Conservation (phyloP, 2,888 invertebrate genomes). For the Scrobipalpa costella region DNA sequence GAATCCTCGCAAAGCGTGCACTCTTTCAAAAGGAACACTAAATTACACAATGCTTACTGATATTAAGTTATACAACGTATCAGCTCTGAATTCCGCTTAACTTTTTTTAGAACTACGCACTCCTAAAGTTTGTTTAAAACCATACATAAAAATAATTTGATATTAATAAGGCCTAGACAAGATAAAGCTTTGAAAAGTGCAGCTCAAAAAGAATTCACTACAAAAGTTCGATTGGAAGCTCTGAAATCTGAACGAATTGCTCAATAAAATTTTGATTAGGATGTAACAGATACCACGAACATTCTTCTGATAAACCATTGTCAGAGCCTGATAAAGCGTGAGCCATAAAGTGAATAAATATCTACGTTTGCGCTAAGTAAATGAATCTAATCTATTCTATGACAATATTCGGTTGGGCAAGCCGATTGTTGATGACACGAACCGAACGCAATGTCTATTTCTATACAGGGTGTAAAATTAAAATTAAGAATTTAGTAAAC, state of each 20-base stretch:
- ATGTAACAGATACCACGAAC: conserved; percentile 20
- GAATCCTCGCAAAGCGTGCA: conserved; percentile 15
- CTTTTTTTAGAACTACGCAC: background rate
- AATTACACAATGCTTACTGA: conserved; percentile 9
- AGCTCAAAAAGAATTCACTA: background rate
- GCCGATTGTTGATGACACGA: conserved; percentile 15
- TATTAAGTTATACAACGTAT: background rate
- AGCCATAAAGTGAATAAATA: conserved; percentile 22
- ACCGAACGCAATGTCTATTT: conserved; percentile 36
- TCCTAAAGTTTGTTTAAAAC: too few species aligned
- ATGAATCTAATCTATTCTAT: conserved; percentile 27
- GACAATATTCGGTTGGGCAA: conserved; percentile 21
- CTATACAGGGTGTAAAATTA: too few species aligned
- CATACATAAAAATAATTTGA: too few species aligned
- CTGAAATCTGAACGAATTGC: background rate
- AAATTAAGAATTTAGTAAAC: too few species aligned
- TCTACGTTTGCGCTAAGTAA: conserved; percentile 23
- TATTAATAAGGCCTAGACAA: too few species aligned
- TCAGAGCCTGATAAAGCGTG: conserved; percentile 21
- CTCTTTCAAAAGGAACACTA: conserved; percentile 6
- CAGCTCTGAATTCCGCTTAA: background rate
- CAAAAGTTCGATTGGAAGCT: background rate
- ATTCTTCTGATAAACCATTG: conserved; percentile 9
- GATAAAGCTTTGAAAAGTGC: too few species aligned
- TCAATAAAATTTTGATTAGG: conserved; percentile 16